Base-by-base conservation (phyloP, 1,140 invertebrate species). In the Mamestra configurata region DNA sequence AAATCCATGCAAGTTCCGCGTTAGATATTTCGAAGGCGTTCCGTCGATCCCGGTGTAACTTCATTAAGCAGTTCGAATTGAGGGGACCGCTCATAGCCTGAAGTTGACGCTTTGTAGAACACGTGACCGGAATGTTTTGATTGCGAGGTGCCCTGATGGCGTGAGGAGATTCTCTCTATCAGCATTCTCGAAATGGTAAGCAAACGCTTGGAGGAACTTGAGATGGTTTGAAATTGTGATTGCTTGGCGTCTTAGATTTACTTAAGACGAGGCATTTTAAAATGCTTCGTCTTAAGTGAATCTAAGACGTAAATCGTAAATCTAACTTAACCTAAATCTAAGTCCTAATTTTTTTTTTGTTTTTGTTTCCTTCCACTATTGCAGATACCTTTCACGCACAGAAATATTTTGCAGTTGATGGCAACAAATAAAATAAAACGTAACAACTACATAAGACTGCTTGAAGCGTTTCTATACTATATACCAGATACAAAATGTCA, bases 91-190 rank as follows among this genome's bases (percentile, higher is more conserved):
- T 66, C 72, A 71, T 79, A 46, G 77, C 64, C 78, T 80, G 78
- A 51, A 78, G 80, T 79, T 86, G 75, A 80, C 84, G 79, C 79
- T 80, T 83, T 83, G 82, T 82, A 70, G 15, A 10, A 81, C 77
- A 80, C 81, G 84, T 85, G 84, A 83, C 71, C 66, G 31, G 84
- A 85, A 83, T 85, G 51, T 80, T 78, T 79, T 80, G 61, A 70
- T 76, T 70, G 24, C 53, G 15, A 71, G 64, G 40, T 40, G 18
- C 46, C 66, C 51, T 27, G 53, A 71, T 75, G 46, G 51, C 53
- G 79, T 70, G 79, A 40, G 71, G 70, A 76, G 61, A 70, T 68
- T 70, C 37, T 35, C 59, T 53, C 71, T 27, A 79, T 79, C 49
- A 76, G 35, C 59, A 76, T 68, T 76, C 46, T 18, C 40, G 66